Evolutionary conservation across 2,888 invertebrate genomes (phyloP).

Genomic region (Perithous albicinctus): DNA sequence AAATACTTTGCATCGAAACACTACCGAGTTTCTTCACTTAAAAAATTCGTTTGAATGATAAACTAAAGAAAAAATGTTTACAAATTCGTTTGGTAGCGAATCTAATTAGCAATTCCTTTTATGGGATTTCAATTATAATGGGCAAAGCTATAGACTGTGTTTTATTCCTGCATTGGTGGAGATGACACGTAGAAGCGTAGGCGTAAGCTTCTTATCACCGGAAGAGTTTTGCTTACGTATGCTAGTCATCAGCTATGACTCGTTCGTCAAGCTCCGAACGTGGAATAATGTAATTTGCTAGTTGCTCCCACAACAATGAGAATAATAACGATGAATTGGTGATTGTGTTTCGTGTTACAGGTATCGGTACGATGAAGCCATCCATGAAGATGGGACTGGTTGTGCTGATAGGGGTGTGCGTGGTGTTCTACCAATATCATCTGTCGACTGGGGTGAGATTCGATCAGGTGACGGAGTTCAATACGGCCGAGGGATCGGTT

Average conservation of each 20-base stretch:
- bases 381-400: constrained; percentile 89
- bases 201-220: constrained; percentile 41
- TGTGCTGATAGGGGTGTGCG: constrained; percentile 87
- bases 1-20: no score
- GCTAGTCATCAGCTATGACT: background rate
- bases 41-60: no score
- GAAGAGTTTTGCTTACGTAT: constrained; percentile 36
- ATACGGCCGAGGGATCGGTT: constrained; percentile 73
- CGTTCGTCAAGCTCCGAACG: constrained; percentile 15
- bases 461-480: constrained; percentile 78
- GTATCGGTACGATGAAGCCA: constrained; percentile 85
- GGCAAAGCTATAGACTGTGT: background rate
- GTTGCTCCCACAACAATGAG: background rate
- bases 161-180: background rate
- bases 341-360: constrained; percentile 66
- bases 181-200: constrained; percentile 31
- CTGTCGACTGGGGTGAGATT: constrained; percentile 85
- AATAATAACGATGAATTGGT: constrained; percentile 6
- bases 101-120: no score
- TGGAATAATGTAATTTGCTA: background rate
- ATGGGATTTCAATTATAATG: background rate
- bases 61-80: no score
- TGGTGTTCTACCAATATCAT: constrained; percentile 89
- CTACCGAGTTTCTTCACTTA: no score
- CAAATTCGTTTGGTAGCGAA: no score